Conservation (phyloP, 2,888 invertebrate genomes). For the Thymelicus acteon region DNA sequence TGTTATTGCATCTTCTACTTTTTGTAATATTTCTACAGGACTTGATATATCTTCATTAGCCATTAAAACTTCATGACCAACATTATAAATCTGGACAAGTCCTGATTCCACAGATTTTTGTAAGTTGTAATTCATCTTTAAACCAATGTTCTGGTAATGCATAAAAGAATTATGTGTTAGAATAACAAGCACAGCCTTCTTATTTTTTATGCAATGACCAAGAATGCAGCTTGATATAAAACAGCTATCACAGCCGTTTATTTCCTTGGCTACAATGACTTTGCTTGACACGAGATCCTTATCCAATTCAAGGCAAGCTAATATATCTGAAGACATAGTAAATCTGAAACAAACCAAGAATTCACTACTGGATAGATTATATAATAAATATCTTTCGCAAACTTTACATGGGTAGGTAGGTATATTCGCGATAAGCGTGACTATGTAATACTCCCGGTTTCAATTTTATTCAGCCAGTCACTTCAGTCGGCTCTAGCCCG, state of each 20-base stretch:
- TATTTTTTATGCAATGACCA: conserved; percentile 85
- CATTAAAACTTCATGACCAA: conserved; percentile 60
- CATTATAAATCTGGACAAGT: conserved; percentile 61
- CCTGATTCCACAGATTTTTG: conserved; percentile 72
- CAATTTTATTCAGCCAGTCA: neutral
- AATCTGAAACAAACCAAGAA: conserved; percentile 54
- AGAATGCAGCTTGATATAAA: conserved; percentile 89
- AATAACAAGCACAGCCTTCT: conserved; percentile 85
- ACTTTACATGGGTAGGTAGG: neutral
- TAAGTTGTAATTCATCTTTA: conserved; percentile 90
- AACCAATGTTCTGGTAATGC: conserved; percentile 90
- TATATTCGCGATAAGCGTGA: conserved; percentile 16
- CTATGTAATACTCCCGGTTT: neutral
- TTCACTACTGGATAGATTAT: conserved; percentile 9
- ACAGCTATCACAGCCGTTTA: conserved; percentile 88
- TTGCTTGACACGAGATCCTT: conserved; percentile 79
- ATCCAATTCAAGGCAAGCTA: conserved; percentile 87
- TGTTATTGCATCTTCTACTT: conserved; percentile 67
- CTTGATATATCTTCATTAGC: conserved; percentile 52
- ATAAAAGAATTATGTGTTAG: conserved; percentile 88
- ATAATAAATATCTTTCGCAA: conserved; percentile 10
- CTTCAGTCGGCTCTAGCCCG: neutral
- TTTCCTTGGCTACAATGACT: conserved; percentile 88
- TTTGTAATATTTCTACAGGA: conserved; percentile 68
- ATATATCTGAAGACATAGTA: conserved; percentile 86